phyloP scores from a whole-genome alignment of 2,888 invertebrate species.

The Cheilosia vernalis region DNA sequence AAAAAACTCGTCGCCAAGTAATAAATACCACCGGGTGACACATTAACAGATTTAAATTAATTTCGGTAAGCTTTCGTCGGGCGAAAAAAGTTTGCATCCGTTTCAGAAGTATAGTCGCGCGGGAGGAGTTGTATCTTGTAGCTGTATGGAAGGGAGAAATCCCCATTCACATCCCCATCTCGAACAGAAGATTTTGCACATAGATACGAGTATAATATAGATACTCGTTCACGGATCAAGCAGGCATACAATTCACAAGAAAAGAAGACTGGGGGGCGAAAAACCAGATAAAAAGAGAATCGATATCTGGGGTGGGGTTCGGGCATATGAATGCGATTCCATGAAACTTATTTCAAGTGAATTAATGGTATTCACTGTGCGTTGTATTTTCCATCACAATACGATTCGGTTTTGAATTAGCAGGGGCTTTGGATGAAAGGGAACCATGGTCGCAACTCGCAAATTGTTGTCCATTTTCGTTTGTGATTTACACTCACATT shows the following conservation, averaged over 20 bases:
- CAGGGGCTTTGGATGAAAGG: constrained; percentile 22
- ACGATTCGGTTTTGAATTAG: constrained; percentile 56
- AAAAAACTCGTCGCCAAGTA: constrained; percentile 57
- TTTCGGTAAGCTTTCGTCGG: background rate
- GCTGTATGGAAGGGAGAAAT: background rate
- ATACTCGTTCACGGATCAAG: background rate
- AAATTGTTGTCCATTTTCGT: background rate
- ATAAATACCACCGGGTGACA: constrained; percentile 55
- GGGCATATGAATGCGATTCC: constrained; percentile 28
- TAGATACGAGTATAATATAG: constrained; percentile 5
- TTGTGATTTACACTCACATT: too few relatives aligned
- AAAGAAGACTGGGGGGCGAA: background rate
- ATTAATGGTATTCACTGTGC: constrained; percentile 47
- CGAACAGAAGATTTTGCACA: constrained; percentile 4
- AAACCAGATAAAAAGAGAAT: constrained; percentile 57
- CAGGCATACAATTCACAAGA: constrained; percentile 26
- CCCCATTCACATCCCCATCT: background rate
- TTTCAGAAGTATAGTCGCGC: background rate
- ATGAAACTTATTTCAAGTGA: constrained; percentile 59
- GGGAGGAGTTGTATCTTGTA: background rate
- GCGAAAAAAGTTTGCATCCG: constrained; percentile 5
- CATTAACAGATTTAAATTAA: constrained; percentile 59
- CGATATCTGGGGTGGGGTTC: constrained; percentile 39
- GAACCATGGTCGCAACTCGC: constrained; percentile 1
- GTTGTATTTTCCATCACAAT: constrained; percentile 44